Evolutionary conservation across 2,113 vertebrate genomes (phyloP), one percentile per base, ranked within the genome.

Genomic region (Oryzias melastigma): DNA sequence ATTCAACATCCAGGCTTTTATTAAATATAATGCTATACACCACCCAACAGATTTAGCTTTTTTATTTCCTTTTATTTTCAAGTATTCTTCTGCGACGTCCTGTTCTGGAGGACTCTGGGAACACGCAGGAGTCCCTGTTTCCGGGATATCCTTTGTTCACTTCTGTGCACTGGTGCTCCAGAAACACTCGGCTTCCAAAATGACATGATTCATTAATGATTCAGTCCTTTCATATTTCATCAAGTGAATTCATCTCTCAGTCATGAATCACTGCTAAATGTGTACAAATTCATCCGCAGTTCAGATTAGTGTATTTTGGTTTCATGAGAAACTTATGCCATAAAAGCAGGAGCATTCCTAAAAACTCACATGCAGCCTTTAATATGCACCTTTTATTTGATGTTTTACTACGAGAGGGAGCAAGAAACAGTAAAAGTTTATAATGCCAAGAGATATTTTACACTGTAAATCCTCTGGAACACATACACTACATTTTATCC

Each of bases 151-250:
- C 48, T 67, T 55, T 56, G 19, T 51, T 40, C 13, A 1, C 25
- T 42, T 60, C n/a, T 47, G 62, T 70, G 50, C 57, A 24, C 41
- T 50, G 14, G 46, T 59, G 41, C 35, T 49, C 42, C 51, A 50
- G 43, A 40, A 65, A 20, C 25, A 52, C 25, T 61, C 19, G 55
- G 54, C 55, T 47, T 40, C 48, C 25, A 0, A 16, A 43, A 25
- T 57, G 44, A 58, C 16, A 35, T 12, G 35, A 35, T 35, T 35
- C 35, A 35, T 12, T 35, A 35, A 35, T 58, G 19, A 18, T 41
- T 55, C 16, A 49, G 52, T 60, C 16, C 5, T 18, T 67, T 15
- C 46, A 43, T 52, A 22, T 25, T 53, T 45, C 17, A 63, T 57
- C 24, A 45, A 63, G 46, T 18, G 0, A 66, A 43, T 62, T 13